Evolutionary conservation across 2,888 invertebrate genomes (phyloP).

Genomic region (Philhelius pedissequus): DNA sequence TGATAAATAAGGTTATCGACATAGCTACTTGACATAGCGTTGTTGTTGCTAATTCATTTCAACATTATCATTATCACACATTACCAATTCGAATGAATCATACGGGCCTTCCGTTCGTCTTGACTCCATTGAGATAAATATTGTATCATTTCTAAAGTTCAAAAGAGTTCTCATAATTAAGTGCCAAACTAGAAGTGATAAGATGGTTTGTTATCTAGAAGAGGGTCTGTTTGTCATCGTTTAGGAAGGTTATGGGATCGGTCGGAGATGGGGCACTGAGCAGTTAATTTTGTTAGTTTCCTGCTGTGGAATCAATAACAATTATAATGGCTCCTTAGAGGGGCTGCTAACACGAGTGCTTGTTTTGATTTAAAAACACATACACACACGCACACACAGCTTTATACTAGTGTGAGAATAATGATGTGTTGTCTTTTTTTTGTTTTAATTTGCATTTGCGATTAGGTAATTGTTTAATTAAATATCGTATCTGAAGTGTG

Average conservation of each 20-base stretch:
- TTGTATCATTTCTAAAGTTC: constrained; percentile 26
- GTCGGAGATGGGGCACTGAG: too few species aligned
- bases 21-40: not conserved
- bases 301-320: not conserved
- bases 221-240: not conserved
- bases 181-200: constrained; percentile 16
- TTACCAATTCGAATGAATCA: constrained; percentile 31
- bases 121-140: constrained; percentile 29
- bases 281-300: not conserved
- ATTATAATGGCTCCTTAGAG: not conserved
- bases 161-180: constrained; percentile 1
- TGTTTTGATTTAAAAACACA: not conserved
- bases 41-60: not conserved
- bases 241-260: not conserved
- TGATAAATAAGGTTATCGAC: constrained; percentile 42
- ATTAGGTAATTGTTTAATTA: not conserved
- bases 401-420: not conserved
- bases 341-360: not conserved
- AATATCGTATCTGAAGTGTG: not conserved
- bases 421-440: not conserved
- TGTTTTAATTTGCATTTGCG: not conserved
- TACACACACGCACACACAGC: not conserved
- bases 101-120: not conserved
- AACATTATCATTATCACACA: not conserved
- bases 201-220: constrained; percentile 3